Evolutionary conservation across 2,797 vertebrate species (phyloP), one percentile per base, ranked within the genome.

Genomic region (Lagodon rhomboides): DNA sequence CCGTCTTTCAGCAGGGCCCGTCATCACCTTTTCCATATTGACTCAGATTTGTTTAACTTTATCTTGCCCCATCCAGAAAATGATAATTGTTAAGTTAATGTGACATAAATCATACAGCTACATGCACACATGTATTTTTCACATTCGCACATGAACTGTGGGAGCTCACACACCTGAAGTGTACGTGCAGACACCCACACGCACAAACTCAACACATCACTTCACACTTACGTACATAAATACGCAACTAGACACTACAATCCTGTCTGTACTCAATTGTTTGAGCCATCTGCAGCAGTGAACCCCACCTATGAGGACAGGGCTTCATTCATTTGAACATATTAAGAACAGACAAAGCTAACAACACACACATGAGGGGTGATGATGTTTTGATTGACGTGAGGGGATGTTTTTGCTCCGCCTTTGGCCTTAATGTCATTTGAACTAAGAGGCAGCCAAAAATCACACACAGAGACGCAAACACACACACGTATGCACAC

Each of bases 361-460:
- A 30, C 66, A 50, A 50, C 47, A 76, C 53, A 30, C 67, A 63
- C 27, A 56, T 12, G 0, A 71, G 51, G 82, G 79, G 68, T 83
- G 73, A 68, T 80, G 71, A 84, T 79, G 55, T 83, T 68, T 73
- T 86, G 78, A 85, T 70, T 79, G 80, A 86, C 63, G 65, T 50
- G 55, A 78, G 62, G 22, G 63, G 77, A 82, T 85, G 81, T 85
- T 84, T 56, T 85, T 79, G 47, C 63, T 80, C 72, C 43, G 27
- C 81, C 79, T 78, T 83, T 85, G 66, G 53, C 50, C 61, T 72
- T 77, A 55, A 73, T 77, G 70, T 80, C 27, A 80, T 79, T 83
- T 83, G 49, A 79, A 69, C 74, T 68, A 22, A 80, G 55, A 79
- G 77, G 41, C 74, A 73, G 78, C 69, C 75, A 79, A 27, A 63